A percentile compares a stretch with the other conserved stretches of the same genome.
These are phyloP conservation scores for Choristoneura fumiferana DNA, from an alignment of 1,140 invertebrate species.

Conservation along the genomic window DNA sequence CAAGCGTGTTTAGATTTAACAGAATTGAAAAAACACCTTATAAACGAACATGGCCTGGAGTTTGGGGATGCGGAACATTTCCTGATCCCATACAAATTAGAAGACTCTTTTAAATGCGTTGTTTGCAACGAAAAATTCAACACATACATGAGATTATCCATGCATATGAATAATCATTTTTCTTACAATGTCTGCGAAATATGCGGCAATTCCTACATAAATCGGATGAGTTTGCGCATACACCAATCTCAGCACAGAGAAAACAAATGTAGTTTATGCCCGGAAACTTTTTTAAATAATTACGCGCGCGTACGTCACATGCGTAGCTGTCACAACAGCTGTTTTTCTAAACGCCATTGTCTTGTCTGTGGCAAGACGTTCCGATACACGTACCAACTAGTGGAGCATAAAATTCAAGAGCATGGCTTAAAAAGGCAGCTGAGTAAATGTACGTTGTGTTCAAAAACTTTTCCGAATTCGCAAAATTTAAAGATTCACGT, in stretches of 20 bases:
- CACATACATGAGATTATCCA: slow-evolving; percentile 30
- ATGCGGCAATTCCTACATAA: slow-evolving; percentile 39
- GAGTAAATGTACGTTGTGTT: slow-evolving; percentile 26
- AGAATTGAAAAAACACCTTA: slow-evolving; percentile 30
- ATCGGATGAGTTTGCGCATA: slow-evolving; percentile 30
- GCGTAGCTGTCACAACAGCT: slow-evolving; percentile 28
- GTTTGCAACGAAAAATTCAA: slow-evolving; percentile 38
- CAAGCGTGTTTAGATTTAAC: slow-evolving; percentile 24
- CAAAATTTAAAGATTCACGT: slow-evolving; percentile 31
- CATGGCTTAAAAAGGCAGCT: slow-evolving; percentile 33
- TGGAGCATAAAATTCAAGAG: slow-evolving; percentile 38
- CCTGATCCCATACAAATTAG: slow-evolving; percentile 37
- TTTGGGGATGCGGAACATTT: slow-evolving; percentile 29
- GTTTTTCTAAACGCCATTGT: slow-evolving; percentile 32
- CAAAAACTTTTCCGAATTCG: slow-evolving; percentile 26
- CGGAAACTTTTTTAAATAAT: slow-evolving; percentile 29
- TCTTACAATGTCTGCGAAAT: slow-evolving; percentile 42
- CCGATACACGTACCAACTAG: slow-evolving; percentile 35
- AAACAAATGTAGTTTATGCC: slow-evolving; percentile 37
- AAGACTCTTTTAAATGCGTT: slow-evolving; percentile 32
- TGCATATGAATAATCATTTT: slow-evolving; percentile 47
- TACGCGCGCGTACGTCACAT: slow-evolving; percentile 34
- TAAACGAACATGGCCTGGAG: slow-evolving; percentile 25
- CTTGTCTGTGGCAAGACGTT: slow-evolving; percentile 38
- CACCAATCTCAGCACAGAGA: slow-evolving; percentile 33